Evolutionary conservation across 2,113 vertebrate species (phyloP).

Genomic region (Ictalurus furcatus): DNA sequence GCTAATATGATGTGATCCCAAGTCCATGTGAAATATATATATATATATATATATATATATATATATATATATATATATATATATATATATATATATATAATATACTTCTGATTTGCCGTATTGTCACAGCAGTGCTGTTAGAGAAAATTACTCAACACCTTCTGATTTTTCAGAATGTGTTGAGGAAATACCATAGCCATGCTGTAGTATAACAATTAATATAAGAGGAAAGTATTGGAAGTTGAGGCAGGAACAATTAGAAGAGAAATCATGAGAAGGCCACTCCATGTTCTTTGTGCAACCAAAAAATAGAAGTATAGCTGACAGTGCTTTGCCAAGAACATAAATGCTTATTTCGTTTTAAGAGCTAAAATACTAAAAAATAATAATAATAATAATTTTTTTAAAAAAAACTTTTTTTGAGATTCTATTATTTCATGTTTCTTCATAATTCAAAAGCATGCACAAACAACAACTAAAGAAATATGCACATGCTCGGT

Average conservation of each 20-base stretch:
- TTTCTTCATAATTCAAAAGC: neutral
- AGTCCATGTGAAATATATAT: neutral
- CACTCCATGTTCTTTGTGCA: neutral
- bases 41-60: no score
- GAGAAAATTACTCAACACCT: no score
- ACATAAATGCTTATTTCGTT: neutral
- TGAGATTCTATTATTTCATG: neutral
- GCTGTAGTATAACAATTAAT: neutral
- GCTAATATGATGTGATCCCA: neutral
- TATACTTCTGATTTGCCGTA: neutral
- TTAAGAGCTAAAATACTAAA: neutral
- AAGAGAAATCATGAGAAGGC: neutral
- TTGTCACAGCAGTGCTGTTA: no score
- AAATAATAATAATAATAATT: neutral
- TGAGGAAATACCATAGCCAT: neutral
- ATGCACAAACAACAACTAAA: neutral
- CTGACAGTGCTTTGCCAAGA: constrained; percentile 2
- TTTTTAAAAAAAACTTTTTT: neutral
- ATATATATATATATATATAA: no score
- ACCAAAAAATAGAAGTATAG: neutral
- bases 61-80: no score
- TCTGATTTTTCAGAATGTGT: neutral
- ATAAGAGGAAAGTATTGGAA: neutral
- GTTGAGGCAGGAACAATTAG: neutral
- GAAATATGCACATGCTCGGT: neutral